Evolutionary conservation across 2,797 vertebrate species (phyloP).

Genomic region (Ctenopoma multispine): DNA sequence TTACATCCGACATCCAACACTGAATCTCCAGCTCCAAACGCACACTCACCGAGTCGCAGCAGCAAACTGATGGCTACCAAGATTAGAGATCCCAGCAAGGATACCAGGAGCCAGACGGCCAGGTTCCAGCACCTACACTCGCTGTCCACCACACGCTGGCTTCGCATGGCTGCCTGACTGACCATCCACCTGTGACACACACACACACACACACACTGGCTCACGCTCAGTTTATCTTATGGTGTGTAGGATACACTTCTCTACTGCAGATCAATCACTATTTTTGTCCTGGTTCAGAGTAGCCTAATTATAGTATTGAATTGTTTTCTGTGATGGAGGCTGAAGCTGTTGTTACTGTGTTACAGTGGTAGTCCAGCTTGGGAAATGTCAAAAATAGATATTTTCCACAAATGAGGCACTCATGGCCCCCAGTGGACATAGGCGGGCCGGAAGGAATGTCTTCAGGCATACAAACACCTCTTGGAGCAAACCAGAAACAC

Average conservation of each 20-base stretch:
- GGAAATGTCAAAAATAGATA: slow-evolving; percentile 21
- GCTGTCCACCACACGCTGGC: slow-evolving; percentile 69
- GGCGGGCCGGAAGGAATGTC: neutral
- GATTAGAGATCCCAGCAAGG: slow-evolving; percentile 77
- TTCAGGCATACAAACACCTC: neutral
- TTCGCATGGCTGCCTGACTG: slow-evolving; percentile 80
- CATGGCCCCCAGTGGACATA: neutral
- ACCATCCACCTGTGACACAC: slow-evolving; percentile 69
- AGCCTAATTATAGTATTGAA: slow-evolving; percentile 71
- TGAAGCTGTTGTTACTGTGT: slow-evolving; percentile 50
- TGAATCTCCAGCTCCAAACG: neutral
- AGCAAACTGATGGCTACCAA: slow-evolving; percentile 81
- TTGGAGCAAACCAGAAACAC: slow-evolving; percentile 1
- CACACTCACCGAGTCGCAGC: slow-evolving; percentile 74
- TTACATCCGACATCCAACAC: neutral
- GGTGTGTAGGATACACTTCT: slow-evolving; percentile 20
- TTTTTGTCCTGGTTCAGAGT: slow-evolving; percentile 51
- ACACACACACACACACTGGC: slow-evolving; percentile 37
- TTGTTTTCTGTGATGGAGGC: slow-evolving; percentile 62
- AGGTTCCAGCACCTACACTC: slow-evolving; percentile 74
- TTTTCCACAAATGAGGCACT: slow-evolving; percentile 22
- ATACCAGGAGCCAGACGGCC: slow-evolving; percentile 72
- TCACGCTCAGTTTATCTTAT: slow-evolving; percentile 18
- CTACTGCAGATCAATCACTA: slow-evolving; percentile 42
- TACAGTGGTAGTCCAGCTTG: slow-evolving; percentile 39